Evolutionary conservation across 2,888 invertebrate genomes (phyloP).

Genomic region (Siphonodentalium dalli): DNA sequence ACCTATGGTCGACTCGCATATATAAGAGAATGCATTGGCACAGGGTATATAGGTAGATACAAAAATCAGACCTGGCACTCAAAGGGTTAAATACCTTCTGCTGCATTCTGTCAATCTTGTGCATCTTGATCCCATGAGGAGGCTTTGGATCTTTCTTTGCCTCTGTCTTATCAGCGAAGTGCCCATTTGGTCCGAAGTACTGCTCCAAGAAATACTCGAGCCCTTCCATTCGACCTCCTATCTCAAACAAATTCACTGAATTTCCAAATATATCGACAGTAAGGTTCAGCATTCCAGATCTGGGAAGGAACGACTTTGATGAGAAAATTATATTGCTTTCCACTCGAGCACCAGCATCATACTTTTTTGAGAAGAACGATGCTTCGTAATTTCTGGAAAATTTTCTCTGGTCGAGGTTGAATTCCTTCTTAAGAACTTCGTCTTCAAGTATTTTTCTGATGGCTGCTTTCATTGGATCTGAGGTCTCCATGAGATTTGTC

Average conservation of each 20-base stretch:
- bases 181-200: conserved; percentile 75
- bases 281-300: conserved; percentile 61
- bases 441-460: conserved; percentile 86
- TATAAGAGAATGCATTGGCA: too few relatives aligned
- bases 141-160: neutral
- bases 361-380: conserved; percentile 79
- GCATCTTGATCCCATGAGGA: too few relatives aligned
- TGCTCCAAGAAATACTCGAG: conserved; percentile 84
- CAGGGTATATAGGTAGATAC: too few relatives aligned
- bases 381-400: conserved; percentile 91
- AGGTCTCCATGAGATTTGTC: conserved; percentile 84
- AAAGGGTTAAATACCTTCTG: conserved; percentile 44
- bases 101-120: conserved; percentile 39
- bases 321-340: conserved; percentile 64
- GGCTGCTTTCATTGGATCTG: conserved; percentile 82
- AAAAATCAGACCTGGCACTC: too few relatives aligned
- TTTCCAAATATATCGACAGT: conserved; percentile 73
- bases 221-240: conserved; percentile 84
- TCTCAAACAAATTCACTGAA: conserved; percentile 84
- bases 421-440: conserved; percentile 79
- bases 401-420: conserved; percentile 85
- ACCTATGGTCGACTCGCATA: too few relatives aligned
- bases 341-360: conserved; percentile 70
- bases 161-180: conserved; percentile 63
- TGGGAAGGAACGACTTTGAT: conserved; percentile 59